Conservation (phyloP, 2,113 vertebrate species). For the Rana temporaria region DNA sequence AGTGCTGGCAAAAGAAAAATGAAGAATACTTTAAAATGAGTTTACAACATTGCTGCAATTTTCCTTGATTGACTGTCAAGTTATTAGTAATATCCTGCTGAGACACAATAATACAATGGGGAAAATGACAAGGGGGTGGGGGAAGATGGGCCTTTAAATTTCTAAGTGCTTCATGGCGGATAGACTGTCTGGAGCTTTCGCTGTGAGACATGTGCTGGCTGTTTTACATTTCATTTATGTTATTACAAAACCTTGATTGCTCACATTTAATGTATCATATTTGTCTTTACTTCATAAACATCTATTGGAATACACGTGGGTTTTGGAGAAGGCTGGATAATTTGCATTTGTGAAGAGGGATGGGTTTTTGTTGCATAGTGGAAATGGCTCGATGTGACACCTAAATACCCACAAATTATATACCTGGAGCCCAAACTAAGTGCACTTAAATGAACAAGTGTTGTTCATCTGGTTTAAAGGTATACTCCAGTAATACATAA, state of each 20-base stretch:
- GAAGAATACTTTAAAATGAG: conserved; percentile 36
- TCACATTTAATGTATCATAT: conserved; percentile 19
- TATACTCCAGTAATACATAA: too few species aligned
- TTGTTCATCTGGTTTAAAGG: too few species aligned
- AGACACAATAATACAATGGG: conserved; percentile 27
- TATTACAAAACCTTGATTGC: conserved; percentile 30
- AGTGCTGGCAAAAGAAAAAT: conserved; percentile 19
- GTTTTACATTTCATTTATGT: conserved; percentile 36
- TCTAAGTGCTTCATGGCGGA: conserved; percentile 3
- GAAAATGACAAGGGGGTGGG: conserved; percentile 8
- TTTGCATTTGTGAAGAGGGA: not conserved
- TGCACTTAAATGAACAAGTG: too few species aligned
- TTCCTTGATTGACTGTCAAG: conserved; percentile 44
- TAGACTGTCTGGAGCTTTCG: conserved; percentile 8
- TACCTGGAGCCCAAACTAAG: too few species aligned
- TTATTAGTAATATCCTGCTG: conserved; percentile 47
- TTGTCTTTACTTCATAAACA: conserved; percentile 23
- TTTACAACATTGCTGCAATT: conserved; percentile 23
- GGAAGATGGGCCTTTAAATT: conserved; percentile 17
- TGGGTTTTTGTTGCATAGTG: too few species aligned
- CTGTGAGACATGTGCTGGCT: conserved; percentile 19
- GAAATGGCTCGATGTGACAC: too few species aligned
- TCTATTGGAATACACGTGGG: conserved; percentile 3
- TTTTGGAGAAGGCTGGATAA: not conserved
- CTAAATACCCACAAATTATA: not conserved